Percentiles rank a stretch among this genome's conserved stretches.
These are phyloP conservation scores for Molothrus aeneus DNA, from an alignment of 2,797 vertebrate species.

Conservation along the genomic window DNA sequence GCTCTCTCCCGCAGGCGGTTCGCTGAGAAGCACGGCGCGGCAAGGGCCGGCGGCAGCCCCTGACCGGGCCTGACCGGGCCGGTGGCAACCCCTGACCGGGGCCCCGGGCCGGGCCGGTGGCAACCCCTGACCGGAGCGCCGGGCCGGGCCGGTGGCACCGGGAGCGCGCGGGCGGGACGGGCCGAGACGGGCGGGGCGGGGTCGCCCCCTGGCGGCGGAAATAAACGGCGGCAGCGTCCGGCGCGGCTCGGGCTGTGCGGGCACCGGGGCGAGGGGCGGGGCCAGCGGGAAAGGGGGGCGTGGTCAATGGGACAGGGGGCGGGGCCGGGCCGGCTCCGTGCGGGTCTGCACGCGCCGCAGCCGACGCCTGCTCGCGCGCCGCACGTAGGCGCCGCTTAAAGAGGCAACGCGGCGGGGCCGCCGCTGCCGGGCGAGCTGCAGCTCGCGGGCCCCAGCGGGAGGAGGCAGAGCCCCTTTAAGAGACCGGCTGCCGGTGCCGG, in stretches of 20 bases:
- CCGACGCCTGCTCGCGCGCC: background rate
- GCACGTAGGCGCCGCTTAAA: conserved; percentile 48
- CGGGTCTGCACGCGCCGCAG: background rate
- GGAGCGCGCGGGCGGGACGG: background rate
- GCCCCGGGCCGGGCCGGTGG: background rate
- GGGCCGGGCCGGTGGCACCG: background rate
- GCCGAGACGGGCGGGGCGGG: background rate
- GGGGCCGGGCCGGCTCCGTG: background rate
- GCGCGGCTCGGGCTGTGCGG: background rate
- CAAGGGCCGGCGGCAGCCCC: conserved; percentile 33
- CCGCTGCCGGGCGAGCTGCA: background rate
- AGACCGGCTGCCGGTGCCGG: background rate
- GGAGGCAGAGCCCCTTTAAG: conserved; percentile 32
- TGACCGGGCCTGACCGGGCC: background rate
- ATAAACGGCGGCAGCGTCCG: background rate
- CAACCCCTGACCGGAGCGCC: no score
- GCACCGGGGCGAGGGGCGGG: background rate
- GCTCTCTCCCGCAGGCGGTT: conserved; percentile 67
- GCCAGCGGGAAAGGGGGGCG: background rate
- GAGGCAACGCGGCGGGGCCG: background rate
- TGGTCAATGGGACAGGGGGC: background rate
- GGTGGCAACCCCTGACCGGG: background rate
- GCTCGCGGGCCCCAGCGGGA: background rate
- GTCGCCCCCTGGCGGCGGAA: background rate
- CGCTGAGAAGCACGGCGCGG: conserved; percentile 61